Conservation (phyloP, 2,888 invertebrate species). For the Hypomecis atomaria region DNA sequence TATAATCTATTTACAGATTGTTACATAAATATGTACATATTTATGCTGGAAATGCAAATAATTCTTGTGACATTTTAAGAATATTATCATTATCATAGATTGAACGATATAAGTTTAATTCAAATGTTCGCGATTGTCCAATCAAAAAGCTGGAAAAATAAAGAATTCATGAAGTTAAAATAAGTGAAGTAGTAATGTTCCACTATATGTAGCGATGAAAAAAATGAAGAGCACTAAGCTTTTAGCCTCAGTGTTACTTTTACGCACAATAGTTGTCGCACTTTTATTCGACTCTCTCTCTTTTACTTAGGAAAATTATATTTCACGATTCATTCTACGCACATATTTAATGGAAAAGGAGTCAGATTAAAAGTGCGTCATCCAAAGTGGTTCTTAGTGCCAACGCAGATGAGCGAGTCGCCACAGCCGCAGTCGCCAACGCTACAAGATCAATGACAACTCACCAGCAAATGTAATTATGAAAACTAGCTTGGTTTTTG, state of each 20-base stretch:
- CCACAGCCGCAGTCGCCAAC: too few species aligned
- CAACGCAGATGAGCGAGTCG: too few species aligned
- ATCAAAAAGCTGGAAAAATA: not conserved
- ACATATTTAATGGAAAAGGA: not conserved
- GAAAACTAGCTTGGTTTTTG: too few species aligned
- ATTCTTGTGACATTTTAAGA: conserved; percentile 4
- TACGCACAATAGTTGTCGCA: not conserved
- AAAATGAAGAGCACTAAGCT: conserved; percentile 1
- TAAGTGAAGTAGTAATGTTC: not conserved
- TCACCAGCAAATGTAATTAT: too few species aligned
- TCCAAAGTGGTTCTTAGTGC: too few species aligned
- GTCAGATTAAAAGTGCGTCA: too few species aligned
- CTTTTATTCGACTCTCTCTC: not conserved
- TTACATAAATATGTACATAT: not conserved
- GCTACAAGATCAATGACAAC: too few species aligned
- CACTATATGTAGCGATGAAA: not conserved
- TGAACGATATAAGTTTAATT: not conserved
- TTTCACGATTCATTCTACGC: not conserved
- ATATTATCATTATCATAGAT: not conserved
- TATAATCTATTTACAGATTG: not conserved
- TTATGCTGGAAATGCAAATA: not conserved
- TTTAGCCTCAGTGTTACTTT: not conserved
- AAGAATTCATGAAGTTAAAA: too few species aligned
- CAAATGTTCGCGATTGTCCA: too few species aligned
- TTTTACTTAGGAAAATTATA: not conserved